Base-by-base conservation (phyloP, 2,797 vertebrate genomes). In the Sebastes matsubarae region DNA sequence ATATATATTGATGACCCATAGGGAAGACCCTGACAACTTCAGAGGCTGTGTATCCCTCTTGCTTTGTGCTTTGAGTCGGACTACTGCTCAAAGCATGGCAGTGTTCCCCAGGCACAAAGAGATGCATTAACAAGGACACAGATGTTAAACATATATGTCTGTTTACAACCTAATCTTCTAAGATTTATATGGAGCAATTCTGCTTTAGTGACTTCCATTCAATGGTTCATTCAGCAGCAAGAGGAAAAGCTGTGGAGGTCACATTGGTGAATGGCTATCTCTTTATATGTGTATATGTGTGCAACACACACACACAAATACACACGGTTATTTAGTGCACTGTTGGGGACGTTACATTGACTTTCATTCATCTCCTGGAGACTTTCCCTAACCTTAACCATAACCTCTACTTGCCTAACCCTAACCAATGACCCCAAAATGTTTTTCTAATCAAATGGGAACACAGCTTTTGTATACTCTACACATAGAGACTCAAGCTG, bases 71-170 rank as follows among this genome's bases (percentile, higher is more conserved):
- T 29, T 69, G 61, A 61, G 54, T 65, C 36, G 20, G 42, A 46
- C 22, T 25, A 78, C 68, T 30, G 75, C 71, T 84, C 76, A 63
- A 76, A 86, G 67, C 22, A 36, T 57, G 50, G 29, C 9, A 55
- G 54, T 55, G 65, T 68, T 73, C 24, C 22, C 38, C 13, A 13
- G 12, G 52, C 34, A 69, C 66, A 83, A 78, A 86, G 54, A 75
- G 80, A 70, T 59, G 50, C 38, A 82, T 75, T 81, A 52, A 72
- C 60, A 68, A 60, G 50, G 68, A 64, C 57, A 63, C 32, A 63
- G 38, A 71, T 79, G 81, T 77, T 68, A 42, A 18, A 55, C 61
- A 79, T 77, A 67, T 69, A 77, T 52, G 20, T 46, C 42, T 66
- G 60, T 27, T 75, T 20, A 24, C 72, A 64, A 66, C 16, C 38